A percentile compares a stretch with the other conserved stretches of the same genome.
phyloP scores from a whole-genome alignment of 2,113 vertebrate genomes.

The Cinclus mexicanus region DNA sequence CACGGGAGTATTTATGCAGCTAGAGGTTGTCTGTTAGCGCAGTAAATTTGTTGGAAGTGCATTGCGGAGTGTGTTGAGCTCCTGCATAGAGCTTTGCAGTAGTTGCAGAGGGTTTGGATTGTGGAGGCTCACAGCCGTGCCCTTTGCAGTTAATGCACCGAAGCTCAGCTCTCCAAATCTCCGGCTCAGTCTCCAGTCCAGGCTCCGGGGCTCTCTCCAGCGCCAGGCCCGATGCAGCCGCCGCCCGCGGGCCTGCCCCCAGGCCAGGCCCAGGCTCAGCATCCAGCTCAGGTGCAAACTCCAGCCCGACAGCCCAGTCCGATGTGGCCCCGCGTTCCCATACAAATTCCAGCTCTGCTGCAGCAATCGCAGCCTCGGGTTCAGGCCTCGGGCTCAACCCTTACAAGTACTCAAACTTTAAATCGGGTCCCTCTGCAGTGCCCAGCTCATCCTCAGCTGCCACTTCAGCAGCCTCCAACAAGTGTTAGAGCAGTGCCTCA shows the following conservation, averaged over 20 bases:
- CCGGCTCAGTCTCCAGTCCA: constrained; percentile 71
- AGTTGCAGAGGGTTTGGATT: neutral
- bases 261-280: constrained; percentile 70
- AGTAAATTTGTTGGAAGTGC: neutral
- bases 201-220: constrained; percentile 71
- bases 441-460: constrained; percentile 78
- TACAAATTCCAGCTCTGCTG: constrained; percentile 80
- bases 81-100: neutral
- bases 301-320: constrained; percentile 67
- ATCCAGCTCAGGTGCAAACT: constrained; percentile 76
- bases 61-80: neutral
- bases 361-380: constrained; percentile 73
- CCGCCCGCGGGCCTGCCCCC: constrained; percentile 64
- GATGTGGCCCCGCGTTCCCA: constrained; percentile 71
- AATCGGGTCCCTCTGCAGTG: constrained; percentile 75
- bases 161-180: constrained; percentile 67
- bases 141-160: neutral
- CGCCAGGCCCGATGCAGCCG: constrained; percentile 59
- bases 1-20: neutral
- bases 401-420: constrained; percentile 67
- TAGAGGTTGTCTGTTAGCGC: neutral
- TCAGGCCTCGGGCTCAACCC: constrained; percentile 76
- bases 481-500: constrained; percentile 84
- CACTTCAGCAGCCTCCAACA: constrained; percentile 80
- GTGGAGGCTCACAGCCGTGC: rapidly evolving